Evolutionary conservation across 2,797 vertebrate species (phyloP).

Genomic region (Coccyzus lansbergi): DNA sequence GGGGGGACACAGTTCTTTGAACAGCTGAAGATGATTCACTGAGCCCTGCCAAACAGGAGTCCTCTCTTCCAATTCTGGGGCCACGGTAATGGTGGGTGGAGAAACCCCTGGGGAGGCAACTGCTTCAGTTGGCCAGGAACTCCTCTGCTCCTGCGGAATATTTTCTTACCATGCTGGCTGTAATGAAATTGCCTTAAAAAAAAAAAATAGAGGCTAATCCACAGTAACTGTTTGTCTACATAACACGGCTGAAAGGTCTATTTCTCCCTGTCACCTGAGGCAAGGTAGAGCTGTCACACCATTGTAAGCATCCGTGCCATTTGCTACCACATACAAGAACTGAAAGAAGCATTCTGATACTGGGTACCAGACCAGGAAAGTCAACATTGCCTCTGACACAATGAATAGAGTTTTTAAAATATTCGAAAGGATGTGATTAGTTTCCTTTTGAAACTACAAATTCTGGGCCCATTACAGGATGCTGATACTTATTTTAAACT

Average conservation of each 20-base stretch:
- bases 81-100: neutral
- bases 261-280: neutral
- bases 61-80: neutral
- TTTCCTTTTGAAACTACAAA: neutral
- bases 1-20: neutral
- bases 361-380: rapidly evolving
- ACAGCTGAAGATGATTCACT: neutral
- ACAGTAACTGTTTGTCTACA: neutral
- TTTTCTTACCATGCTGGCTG: neutral
- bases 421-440: neutral
- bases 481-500: neutral
- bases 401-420: neutral
- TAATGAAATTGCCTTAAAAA: neutral
- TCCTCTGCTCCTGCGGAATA: neutral
- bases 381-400: neutral
- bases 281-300: neutral
- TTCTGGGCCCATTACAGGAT: neutral
- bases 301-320: rapidly evolving
- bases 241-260: neutral
- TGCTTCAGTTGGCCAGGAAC: neutral
- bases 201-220: neutral
- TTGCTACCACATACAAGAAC: neutral
- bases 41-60: neutral
- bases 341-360: neutral
- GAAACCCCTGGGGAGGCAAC: neutral